phyloP scores from a whole-genome alignment of 2,888 invertebrate species.

The Archips xylosteana region DNA sequence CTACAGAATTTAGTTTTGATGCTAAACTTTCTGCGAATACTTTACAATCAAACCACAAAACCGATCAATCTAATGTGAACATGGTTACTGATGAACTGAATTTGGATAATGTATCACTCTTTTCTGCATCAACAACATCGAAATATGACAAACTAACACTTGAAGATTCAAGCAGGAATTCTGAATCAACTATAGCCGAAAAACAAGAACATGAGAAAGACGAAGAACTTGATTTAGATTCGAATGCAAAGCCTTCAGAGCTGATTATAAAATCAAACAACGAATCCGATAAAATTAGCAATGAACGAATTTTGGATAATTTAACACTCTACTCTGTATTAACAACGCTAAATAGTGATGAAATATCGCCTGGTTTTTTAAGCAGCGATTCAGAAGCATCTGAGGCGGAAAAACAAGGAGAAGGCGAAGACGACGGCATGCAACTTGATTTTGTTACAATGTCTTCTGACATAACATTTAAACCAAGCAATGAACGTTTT shows the following conservation, averaged over 20 bases:
- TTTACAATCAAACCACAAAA: not conserved
- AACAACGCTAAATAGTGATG: not conserved
- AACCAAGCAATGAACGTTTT: not conserved
- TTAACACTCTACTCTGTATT: not conserved
- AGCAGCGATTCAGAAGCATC: not conserved
- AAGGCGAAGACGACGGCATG: not conserved
- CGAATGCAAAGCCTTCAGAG: not conserved
- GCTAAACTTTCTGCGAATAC: slow-evolving; percentile 4
- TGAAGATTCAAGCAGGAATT: not conserved
- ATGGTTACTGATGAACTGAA: not conserved
- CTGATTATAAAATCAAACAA: not conserved
- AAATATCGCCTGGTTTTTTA: not conserved
- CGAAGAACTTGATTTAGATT: not conserved
- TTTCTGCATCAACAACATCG: not conserved
- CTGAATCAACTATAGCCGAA: not conserved
- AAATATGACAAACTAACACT: not conserved
- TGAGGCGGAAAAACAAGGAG: not conserved
- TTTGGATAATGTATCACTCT: not conserved
- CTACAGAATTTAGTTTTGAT: not conserved
- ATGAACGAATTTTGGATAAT: not conserved
- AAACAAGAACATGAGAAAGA: not conserved
- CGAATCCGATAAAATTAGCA: not conserved
- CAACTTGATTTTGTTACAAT: not conserved
- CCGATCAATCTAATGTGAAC: not conserved
- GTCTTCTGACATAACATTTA: not conserved